These are phyloP conservation scores for Anguilla megastoma DNA, from an alignment of 2,797 vertebrate genomes.

Conservation along the genomic window DNA sequence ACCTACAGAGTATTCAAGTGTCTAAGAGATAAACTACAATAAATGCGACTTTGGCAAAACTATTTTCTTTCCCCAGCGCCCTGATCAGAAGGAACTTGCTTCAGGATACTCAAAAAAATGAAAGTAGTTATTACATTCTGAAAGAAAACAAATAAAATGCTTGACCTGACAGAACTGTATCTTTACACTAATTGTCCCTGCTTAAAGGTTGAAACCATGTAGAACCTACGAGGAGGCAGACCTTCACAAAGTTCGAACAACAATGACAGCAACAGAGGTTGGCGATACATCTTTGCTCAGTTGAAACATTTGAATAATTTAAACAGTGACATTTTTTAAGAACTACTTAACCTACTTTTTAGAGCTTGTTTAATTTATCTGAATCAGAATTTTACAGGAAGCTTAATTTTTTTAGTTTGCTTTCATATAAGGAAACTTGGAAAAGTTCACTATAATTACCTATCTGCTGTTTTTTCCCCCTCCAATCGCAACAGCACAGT, in stretches of 20 bases:
- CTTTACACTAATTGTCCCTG: constrained; percentile 2
- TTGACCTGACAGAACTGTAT: background rate
- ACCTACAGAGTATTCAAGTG: constrained; percentile 16
- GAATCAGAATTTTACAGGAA: constrained; percentile 18
- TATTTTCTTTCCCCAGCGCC: constrained; percentile 4
- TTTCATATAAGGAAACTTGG: constrained; percentile 22
- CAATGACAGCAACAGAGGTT: background rate
- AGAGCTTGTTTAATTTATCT: background rate
- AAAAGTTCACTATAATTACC: constrained; percentile 18
- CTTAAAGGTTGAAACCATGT: constrained; percentile 3
- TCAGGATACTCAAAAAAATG: background rate
- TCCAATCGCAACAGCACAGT: constrained; percentile 19
- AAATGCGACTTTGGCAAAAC: constrained; percentile 28
- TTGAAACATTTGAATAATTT: constrained; percentile 6
- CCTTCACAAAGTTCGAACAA: constrained; percentile 11
- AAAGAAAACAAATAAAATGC: constrained; percentile 11
- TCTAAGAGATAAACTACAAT: constrained; percentile 25
- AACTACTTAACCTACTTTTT: constrained; percentile 1
- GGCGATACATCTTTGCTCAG: background rate
- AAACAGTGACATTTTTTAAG: background rate
- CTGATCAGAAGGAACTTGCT: background rate
- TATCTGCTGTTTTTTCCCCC: constrained; percentile 13
- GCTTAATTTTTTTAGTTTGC: constrained; percentile 13
- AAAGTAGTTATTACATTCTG: constrained; percentile 16
- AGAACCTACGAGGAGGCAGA: background rate